A percentile compares a stretch with the other conserved stretches of the same genome.
phyloP scores from a whole-genome alignment of 2,888 invertebrate genomes.

The Rutpela maculata region DNA sequence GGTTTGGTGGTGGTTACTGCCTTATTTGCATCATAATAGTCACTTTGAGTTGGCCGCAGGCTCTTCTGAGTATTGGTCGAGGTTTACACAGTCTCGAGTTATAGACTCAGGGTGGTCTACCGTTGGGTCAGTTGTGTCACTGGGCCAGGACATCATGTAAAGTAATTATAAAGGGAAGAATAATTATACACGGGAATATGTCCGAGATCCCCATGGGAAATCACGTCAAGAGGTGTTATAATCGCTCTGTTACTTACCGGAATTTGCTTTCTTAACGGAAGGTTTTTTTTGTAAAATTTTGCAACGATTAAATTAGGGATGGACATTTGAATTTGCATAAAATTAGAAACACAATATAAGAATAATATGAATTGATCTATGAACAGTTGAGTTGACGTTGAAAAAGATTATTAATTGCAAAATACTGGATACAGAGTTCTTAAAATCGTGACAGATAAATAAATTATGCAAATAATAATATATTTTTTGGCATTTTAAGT shows the following conservation, averaged over 20 bases:
- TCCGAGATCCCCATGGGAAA: slow-evolving; percentile 58
- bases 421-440: no score
- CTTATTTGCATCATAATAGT: slow-evolving; percentile 72
- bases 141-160: slow-evolving; percentile 66
- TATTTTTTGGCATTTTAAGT: no score
- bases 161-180: slow-evolving; percentile 70
- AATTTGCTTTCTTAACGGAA: slow-evolving; percentile 30
- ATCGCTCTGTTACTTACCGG: slow-evolving; percentile 38
- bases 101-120: slow-evolving; percentile 54
- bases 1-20: slow-evolving; percentile 69
- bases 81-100: slow-evolving; percentile 45
- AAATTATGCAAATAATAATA: no score
- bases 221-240: slow-evolving; percentile 44
- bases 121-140: slow-evolving; percentile 69
- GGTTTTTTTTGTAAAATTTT: slow-evolving; percentile 18
- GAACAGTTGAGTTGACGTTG: no score
- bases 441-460: no score
- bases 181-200: slow-evolving; percentile 64
- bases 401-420: no score
- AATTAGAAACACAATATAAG: background rate
- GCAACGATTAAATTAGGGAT: slow-evolving; percentile 18
- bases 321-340: background rate
- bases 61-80: slow-evolving; percentile 55
- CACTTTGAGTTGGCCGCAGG: slow-evolving; percentile 56
- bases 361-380: no score